These are phyloP conservation scores for Polyommatus icarus DNA, from an alignment of 2,888 invertebrate species.

Conservation along the genomic window DNA sequence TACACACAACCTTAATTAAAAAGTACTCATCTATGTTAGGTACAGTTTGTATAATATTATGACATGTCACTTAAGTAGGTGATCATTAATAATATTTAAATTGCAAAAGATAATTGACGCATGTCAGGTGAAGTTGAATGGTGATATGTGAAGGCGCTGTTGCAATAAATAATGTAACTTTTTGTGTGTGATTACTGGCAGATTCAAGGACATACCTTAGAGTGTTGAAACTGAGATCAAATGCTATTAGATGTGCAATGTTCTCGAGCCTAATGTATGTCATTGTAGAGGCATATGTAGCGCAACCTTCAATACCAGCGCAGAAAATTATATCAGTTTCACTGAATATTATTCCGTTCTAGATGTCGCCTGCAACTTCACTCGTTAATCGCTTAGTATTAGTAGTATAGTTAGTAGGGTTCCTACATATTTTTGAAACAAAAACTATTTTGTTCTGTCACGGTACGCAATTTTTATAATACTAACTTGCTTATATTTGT, in stretches of 20 bases:
- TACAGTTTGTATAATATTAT: neutral
- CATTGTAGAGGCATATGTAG: neutral
- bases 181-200: neutral
- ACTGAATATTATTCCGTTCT: no score
- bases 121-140: neutral
- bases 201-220: neutral
- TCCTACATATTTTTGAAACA: no score
- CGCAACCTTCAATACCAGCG: neutral
- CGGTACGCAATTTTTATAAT: no score
- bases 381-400: no score
- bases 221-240: neutral
- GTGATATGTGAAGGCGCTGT: neutral
- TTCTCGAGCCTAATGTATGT: neutral
- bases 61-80: neutral
- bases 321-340: neutral
- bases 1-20: no score
- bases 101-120: neutral
- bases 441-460: no score
- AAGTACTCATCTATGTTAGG: no score
- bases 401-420: no score
- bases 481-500: no score
- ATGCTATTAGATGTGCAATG: neutral
- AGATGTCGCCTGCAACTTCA: no score
- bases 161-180: constrained; percentile 14
- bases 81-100: constrained; percentile 2